phyloP scores from a whole-genome alignment of 2,888 invertebrate species.

The Unio delphinus region DNA sequence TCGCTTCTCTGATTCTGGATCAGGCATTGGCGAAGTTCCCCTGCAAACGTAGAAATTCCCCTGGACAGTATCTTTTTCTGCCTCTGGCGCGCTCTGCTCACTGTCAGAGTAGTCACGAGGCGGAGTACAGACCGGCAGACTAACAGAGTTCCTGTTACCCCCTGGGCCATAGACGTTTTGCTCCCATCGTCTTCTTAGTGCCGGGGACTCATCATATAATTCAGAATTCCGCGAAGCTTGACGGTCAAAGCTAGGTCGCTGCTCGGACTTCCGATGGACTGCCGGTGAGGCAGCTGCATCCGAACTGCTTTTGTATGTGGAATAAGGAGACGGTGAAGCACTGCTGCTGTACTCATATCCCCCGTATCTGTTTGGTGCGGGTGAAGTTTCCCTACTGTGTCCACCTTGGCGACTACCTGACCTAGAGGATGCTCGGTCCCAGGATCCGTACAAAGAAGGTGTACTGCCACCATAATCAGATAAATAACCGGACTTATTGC shows the following conservation, averaged over 20 bases:
- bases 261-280: conserved; percentile 45
- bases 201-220: conserved; percentile 13
- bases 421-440: conserved; percentile 55
- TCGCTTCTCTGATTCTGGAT: conserved; percentile 45
- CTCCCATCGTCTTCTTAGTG: conserved; percentile 26
- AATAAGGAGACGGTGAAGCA: conserved; percentile 59
- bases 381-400: conserved; percentile 59
- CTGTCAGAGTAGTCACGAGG: conserved; percentile 46
- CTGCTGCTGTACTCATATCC: conserved; percentile 62
- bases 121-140: conserved; percentile 30
- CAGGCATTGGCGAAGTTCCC: conserved; percentile 65
- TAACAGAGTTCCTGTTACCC: conserved; percentile 1
- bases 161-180: conserved; percentile 28
- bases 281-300: conserved; percentile 45
- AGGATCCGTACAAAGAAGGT: conserved; percentile 55
- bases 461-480: conserved; percentile 64
- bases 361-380: conserved; percentile 52
- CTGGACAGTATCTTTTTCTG: conserved; percentile 49
- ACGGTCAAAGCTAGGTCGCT: conserved; percentile 12
- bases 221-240: conserved; percentile 54
- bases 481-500: conserved; percentile 59
- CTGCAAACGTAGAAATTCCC: conserved; percentile 61
- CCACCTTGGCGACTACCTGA: conserved; percentile 56
- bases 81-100: conserved; percentile 62
- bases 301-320: conserved; percentile 52